Conservation (phyloP, 2,888 invertebrate species). For the Tholera decimalis region DNA sequence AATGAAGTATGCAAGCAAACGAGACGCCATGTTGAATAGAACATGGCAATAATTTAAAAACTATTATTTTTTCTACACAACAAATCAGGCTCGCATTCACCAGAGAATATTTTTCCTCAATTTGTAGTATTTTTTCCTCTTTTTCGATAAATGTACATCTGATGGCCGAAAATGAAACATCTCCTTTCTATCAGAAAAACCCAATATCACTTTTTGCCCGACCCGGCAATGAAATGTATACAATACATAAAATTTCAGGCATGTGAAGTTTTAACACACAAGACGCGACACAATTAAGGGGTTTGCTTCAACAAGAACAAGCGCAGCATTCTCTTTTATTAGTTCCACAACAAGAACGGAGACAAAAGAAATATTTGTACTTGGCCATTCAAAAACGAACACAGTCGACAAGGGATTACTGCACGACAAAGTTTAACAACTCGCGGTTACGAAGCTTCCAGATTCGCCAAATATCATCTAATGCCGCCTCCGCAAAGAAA, state of each 20-base stretch:
- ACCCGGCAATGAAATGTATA: no score
- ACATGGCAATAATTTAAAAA: no score
- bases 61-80: no score
- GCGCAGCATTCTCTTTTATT: slow-evolving; percentile 47
- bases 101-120: no score
- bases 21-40: no score
- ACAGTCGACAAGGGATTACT: slow-evolving; percentile 69
- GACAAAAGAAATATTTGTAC: slow-evolving; percentile 62
- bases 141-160: no score
- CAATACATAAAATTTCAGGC: not conserved
- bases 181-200: no score
- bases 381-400: slow-evolving; percentile 57
- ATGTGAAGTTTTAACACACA: slow-evolving; percentile 4
- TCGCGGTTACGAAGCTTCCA: slow-evolving; percentile 63
- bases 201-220: no score
- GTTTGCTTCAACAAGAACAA: slow-evolving; percentile 20
- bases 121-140: no score
- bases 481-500: slow-evolving; percentile 53
- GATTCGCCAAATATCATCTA: slow-evolving; percentile 63
- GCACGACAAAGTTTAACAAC: slow-evolving; percentile 68
- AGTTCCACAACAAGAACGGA: slow-evolving; percentile 47
- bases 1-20: no score
- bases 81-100: no score
- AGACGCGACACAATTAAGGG: slow-evolving; percentile 20
- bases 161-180: no score